phyloP scores from a whole-genome alignment of 2,113 vertebrate genomes.

The human region GRCh38 chr1:153641501-153642000 shows the following conservation, averaged over 20 bases:
- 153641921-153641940: neutral
- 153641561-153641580: conserved; percentile 25
- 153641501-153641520: neutral
- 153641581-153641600: conserved; percentile 33
- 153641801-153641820: conserved; percentile 72
- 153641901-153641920: neutral
- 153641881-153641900: conserved; percentile 51
- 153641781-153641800: conserved; percentile 59
- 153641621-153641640: conserved; percentile 63
- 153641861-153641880: conserved; percentile 34
- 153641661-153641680: conserved; percentile 74
- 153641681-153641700: conserved; percentile 68
- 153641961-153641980: conserved; percentile 20
- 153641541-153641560: conserved; percentile 45
- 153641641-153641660: conserved; percentile 74
- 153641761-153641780: conserved; percentile 69
- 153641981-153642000: conserved; percentile 31
- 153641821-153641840: conserved; percentile 74
- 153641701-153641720: conserved; percentile 68
- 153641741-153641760: conserved; percentile 69
- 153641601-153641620: conserved; percentile 35
- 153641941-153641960: neutral
- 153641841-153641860: conserved; percentile 68
- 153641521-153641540: neutral
- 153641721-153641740: conserved; percentile 72